Evolutionary conservation across 92 coral and sea anemone genomes (phyloP).

Genomic region (Epizoanthus stellaris): DNA sequence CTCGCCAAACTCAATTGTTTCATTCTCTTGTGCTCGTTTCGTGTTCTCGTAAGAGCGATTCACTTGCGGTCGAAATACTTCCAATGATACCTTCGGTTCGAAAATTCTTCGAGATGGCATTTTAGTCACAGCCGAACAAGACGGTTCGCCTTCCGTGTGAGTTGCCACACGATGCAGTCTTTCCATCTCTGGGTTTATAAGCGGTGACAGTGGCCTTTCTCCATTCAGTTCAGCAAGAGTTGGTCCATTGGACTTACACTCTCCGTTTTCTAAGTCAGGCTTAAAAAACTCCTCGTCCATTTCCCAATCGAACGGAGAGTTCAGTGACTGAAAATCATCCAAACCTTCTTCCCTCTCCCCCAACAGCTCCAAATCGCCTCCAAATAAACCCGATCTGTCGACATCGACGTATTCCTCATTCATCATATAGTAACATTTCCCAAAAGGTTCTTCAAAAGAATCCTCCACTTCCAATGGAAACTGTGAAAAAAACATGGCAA

Average conservation of each 20-base stretch:
- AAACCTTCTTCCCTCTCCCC: slow-evolving; percentile 53
- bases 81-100: slow-evolving; percentile 39
- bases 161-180: slow-evolving; percentile 97
- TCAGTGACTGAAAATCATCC: slow-evolving; percentile 68
- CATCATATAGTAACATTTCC: slow-evolving; percentile 62
- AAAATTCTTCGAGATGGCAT: slow-evolving; percentile 22
- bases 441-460: slow-evolving; percentile 67
- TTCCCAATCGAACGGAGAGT: slow-evolving; percentile 83
- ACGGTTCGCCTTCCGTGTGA: slow-evolving; percentile 72
- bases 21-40: slow-evolving; percentile 18
- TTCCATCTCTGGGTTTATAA: slow-evolving; percentile 99
- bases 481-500: slow-evolving; percentile 54
- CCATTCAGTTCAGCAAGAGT: slow-evolving; percentile 97
- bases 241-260: slow-evolving; percentile 87
- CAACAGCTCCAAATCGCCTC: slow-evolving; percentile 52
- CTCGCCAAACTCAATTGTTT: slow-evolving; percentile 41
- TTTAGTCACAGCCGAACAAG: slow-evolving; percentile 47
- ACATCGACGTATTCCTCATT: slow-evolving; percentile 59
- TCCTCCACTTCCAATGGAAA: slow-evolving; percentile 92
- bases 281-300: slow-evolving; percentile 91
- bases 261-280: slow-evolving; percentile 65
- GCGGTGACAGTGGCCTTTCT: slow-evolving; percentile 91
- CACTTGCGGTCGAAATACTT: slow-evolving; percentile 38
- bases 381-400: slow-evolving; percentile 58
- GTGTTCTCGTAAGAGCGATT: slow-evolving; percentile 20